Evolutionary conservation across 2,888 invertebrate genomes (phyloP), one percentile per base, ranked within the genome.

Genomic region (Trichogramma dendrolimi): DNA sequence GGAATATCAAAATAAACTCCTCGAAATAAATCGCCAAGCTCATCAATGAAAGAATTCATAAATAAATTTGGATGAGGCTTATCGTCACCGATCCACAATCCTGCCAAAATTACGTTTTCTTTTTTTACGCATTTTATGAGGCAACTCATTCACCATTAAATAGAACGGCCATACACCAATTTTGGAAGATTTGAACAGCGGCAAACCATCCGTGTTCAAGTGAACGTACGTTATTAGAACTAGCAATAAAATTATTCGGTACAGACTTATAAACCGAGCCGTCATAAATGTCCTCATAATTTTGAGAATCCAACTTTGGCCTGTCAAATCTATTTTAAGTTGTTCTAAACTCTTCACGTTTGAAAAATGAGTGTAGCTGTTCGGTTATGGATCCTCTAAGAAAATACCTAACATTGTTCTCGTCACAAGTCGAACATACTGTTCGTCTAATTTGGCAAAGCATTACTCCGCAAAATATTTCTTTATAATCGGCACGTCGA

Each of bases 221-320:
- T 63, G 8, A 65, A 56, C n/a, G 63, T 62, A 67, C 56, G 51
- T 66, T 62, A 42, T 61, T 59, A 0, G 49, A 11, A 57, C 58
- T 51, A 1, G 61, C 60, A 6, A 65, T 11, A 43, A 57, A 27
- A 7, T 60, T 57, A 5, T 51, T 11, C 11, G 53, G 51, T 8
- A 57, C 10, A 48, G 58, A 54, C 41, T 52, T 62, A 47, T 67
- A 65, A 27, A 66, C 46, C 39, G 42, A 5, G 0, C 67, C 67
- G 49, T 66, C 66, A 44, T 61, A 66, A 11, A 66, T 66, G 42
- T 67, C 67, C 47, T 67, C 64, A 8, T 55, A 58, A 61, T 63
- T 63, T 7, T 51, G 27, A 11, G 49, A 46, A 44, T 60, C 54
- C 48, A 10, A 10, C 48, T 63, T 66, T 38, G 48, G 40, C 43